Evolutionary conservation across 1,140 invertebrate genomes (phyloP), one percentile per base, ranked within the genome.

Genomic region (Danaus plexippus): DNA sequence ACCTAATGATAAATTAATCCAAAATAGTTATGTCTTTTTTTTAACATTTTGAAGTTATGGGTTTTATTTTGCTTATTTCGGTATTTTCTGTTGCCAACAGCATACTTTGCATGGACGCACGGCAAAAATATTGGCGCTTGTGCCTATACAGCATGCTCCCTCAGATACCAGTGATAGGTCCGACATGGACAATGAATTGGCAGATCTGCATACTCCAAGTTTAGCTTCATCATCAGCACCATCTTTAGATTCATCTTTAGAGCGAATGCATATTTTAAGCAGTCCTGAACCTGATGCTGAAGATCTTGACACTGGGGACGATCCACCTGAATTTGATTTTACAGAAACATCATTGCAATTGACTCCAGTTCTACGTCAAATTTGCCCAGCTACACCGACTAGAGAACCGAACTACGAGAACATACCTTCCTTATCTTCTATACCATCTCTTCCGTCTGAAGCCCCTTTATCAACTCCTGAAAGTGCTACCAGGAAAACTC

Each of bases 401-500:
- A 53, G 51, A 53, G 51, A 53, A 54, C 44, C 44, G 52, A 61
- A 66, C 18, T 62, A 62, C 40, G 56, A 57, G 11, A 58, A 50
- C 45, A 59, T 66, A 51, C 60, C 57, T 47, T 63, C 50, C 32
- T 50, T 63, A 54, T 59, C 64, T 53, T 62, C 57, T 22, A 59
- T 59, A 60, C 49, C 50, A 57, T 62, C 64, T 55, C 54, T 62
- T 55, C 51, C 57, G 15, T 54, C 57, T 58, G 53, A 51, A 53
- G 51, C 53, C 18, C 50, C 54, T 52, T 57, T 55, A 57, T 50
- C 56, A 62, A 59, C 54, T 48, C 54, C 54, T 57, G 47, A 48
- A 57, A 45, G 45, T 57, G 32, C 43, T 63, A 62, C 58, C 47
- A 67, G 64, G 49, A 67, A 67, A 67, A 61, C 61, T 54, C 48